A percentile compares a stretch with the other conserved stretches of the same genome.
These are phyloP conservation scores for Coregonus ussuriensis DNA, from an alignment of 2,797 vertebrate genomes.

Conservation along the genomic window DNA sequence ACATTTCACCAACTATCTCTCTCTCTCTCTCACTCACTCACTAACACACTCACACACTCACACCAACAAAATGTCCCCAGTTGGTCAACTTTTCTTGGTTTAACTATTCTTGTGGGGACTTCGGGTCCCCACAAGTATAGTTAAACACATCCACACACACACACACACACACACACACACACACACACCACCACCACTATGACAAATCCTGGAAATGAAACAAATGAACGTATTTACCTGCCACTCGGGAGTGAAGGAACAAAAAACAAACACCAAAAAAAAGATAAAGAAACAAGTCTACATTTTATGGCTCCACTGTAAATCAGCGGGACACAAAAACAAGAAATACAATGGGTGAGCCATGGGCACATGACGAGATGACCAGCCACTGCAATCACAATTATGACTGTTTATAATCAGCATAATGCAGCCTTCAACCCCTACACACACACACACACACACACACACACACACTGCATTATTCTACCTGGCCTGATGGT, in stretches of 20 bases:
- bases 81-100: too few relatives aligned
- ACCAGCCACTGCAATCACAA: slow-evolving; percentile 37
- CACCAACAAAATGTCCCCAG: too few relatives aligned
- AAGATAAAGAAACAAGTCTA: slow-evolving; percentile 9
- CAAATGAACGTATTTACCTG: neutral
- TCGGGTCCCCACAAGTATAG: too few relatives aligned
- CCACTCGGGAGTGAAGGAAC: neutral
- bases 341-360: slow-evolving; percentile 34
- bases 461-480: neutral
- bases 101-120: too few relatives aligned
- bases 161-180: too few relatives aligned
- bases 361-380: neutral
- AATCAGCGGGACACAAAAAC: slow-evolving; percentile 55
- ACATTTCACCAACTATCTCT: slow-evolving; percentile 38
- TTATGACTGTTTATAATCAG: slow-evolving; percentile 58
- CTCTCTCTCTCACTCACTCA: too few relatives aligned
- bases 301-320: slow-evolving; percentile 34
- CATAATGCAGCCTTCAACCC: slow-evolving; percentile 44
- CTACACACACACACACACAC: neutral
- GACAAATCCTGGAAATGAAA: slow-evolving; percentile 50
- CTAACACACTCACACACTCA: too few relatives aligned
- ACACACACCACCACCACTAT: neutral
- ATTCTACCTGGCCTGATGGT: slow-evolving; percentile 7
- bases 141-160: too few relatives aligned
- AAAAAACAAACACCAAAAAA: too few relatives aligned